Base-by-base conservation (phyloP, 2,113 vertebrate genomes). In the Sprattus sprattus region DNA sequence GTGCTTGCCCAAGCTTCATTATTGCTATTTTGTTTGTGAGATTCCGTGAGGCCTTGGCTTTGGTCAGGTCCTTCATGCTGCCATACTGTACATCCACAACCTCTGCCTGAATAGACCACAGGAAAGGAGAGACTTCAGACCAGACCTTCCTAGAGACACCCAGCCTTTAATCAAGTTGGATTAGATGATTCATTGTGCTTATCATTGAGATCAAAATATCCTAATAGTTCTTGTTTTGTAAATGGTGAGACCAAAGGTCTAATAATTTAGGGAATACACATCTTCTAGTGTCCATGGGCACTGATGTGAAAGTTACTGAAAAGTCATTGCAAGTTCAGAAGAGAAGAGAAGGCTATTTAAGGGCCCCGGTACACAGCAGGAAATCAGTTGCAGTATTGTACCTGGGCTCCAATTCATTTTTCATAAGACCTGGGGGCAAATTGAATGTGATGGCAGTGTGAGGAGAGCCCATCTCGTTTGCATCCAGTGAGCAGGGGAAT, bases 61-160 rank as follows among this genome's bases (percentile, higher is more conserved):
- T 92, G 89, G 91, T 94, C 91, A 99, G 91, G 87, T 98, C 96
- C 46, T 96, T 95, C 86, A 91, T 45, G 0, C 92, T 94, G 82
- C 97, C 97, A 60, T 99, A 99, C 89, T 96, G 96, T 22, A 99
- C 92, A 78, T 99, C 97, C 86, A 98, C 93, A 49, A 98, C 90
- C 91, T 97, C 96, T 85, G 94, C 97, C 98, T 99, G 89, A 71
- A 84, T 91, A 87, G 88, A 50, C 83, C 84, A 84, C 78, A 86
- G 81, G 46, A 44, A 7, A 87, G 20, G 52, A 16, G 13, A 88
- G 0, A 67, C 45, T 25, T 49, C 39, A 10, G 22, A 54, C 28
- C 10, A 39, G 13, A 78, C 28, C 39, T 39, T 39, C 2, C 39
- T 39, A 39, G 39, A 39, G 39, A 39, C 39, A 39, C 39, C 28